phyloP scores from a whole-genome alignment of 2,797 vertebrate genomes.

The Thripadectes ignobilis region DNA sequence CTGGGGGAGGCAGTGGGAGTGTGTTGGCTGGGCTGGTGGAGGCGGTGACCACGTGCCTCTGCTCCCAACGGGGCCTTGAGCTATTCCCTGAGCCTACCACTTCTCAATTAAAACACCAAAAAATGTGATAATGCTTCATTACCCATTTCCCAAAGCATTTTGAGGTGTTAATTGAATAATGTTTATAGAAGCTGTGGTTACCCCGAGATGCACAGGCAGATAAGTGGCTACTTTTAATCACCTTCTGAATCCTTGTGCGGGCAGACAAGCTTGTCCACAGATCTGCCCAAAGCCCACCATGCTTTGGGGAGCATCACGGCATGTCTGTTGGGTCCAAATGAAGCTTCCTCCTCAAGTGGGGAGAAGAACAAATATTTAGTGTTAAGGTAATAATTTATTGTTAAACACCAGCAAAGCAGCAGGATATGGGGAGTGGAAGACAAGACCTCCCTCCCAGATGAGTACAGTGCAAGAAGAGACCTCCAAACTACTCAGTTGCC shows the following conservation, averaged over 20 bases:
- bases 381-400: background rate
- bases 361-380: background rate
- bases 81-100: background rate
- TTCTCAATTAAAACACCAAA: conserved; percentile 13
- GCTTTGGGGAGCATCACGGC: accelerated
- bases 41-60: accelerated
- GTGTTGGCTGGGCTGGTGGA: background rate
- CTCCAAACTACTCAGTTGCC: background rate
- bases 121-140: conserved; percentile 15
- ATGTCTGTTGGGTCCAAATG: accelerated
- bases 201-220: background rate
- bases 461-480: background rate
- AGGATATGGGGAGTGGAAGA: background rate
- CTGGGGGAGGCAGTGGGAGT: background rate
- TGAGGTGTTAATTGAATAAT: conserved; percentile 28
- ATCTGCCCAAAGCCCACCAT: background rate
- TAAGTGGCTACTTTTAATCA: background rate
- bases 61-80: background rate
- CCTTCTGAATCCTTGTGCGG: background rate
- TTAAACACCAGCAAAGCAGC: background rate
- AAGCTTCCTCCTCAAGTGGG: accelerated
- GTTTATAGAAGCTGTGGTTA: conserved; percentile 48
- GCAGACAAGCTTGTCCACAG: background rate
- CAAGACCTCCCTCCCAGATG: background rate
- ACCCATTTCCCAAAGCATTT: conserved; percentile 52